Evolutionary conservation across 1,140 invertebrate genomes (phyloP), one percentile per base, ranked within the genome.

Genomic region (Drosophila lacteicornis): DNA sequence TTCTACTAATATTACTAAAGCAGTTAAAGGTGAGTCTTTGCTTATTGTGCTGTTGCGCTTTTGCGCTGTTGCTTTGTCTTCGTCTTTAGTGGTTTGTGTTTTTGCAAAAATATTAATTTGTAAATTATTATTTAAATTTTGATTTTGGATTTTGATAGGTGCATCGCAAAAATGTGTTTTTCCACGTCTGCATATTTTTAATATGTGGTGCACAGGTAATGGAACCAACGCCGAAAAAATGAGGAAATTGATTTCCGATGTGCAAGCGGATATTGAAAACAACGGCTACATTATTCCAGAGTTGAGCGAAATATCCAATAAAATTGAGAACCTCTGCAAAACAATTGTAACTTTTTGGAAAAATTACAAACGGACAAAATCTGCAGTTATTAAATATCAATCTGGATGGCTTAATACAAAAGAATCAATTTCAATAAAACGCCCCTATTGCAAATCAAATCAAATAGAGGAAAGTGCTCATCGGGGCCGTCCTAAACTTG

Each of bases 371-470:
- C 17, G 19, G 6, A 50, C n/a, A 50, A 50, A 50, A 50, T 50
- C 25, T 22, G 11, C 45, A 22, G 45, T 46, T 46, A 46, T 50
- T 50, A 6, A 50, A 50, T 27, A 50, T 46, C 17, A 46, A 46
- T 46, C 45, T 46, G 17, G 45, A 46, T 46, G 45, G 45, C 45
- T 46, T 46, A 46, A 46, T 46, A 46, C 11, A 46, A 46, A 22
- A 12, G 45, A 22, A 46, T 46, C 45, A 22, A 46, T 46, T 46
- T 46, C 11, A 22, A 12, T 46, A 46, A 46, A 46, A 46, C 17
- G 17, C 25, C 7, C 17, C 11, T 12, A 12, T 22, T 46, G 9
- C 45, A 46, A 46, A 46, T 46, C 45, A 4, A 22, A 46, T 46
- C n/a, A 46, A 22, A 46, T 22, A 22, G 45, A 11, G 45, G 19